Evolutionary conservation across 2,113 vertebrate genomes (phyloP).

Genomic region (Rostratula benghalensis): DNA sequence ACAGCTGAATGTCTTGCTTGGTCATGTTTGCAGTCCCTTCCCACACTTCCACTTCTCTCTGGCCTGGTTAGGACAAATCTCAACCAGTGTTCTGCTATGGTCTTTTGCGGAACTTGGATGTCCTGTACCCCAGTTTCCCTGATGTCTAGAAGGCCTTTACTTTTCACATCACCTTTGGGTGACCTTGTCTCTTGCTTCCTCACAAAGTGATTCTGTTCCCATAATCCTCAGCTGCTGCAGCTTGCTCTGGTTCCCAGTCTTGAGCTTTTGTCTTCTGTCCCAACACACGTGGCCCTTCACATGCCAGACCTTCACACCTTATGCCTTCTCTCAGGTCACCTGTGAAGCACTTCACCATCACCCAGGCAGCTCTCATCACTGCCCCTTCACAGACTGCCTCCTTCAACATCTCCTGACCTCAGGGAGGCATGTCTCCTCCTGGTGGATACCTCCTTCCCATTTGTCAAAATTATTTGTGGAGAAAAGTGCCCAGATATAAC

Average conservation of each 20-base stretch:
- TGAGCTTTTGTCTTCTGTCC: neutral
- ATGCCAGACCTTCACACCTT: neutral
- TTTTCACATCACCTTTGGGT: neutral
- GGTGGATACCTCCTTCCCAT: neutral
- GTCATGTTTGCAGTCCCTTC: neutral
- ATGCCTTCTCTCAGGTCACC: neutral
- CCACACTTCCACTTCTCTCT: neutral
- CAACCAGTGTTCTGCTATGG: neutral
- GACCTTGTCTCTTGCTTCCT: neutral
- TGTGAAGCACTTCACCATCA: neutral
- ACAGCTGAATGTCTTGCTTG: neutral
- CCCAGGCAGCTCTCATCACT: neutral
- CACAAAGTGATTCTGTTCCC: neutral
- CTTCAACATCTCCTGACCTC: neutral
- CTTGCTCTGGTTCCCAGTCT: neutral
- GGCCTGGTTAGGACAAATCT: neutral
- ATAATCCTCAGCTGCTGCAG: neutral
- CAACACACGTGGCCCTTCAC: neutral
- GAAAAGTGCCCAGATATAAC: neutral
- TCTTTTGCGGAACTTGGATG: accelerated
- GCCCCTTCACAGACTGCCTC: neutral
- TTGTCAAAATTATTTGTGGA: neutral
- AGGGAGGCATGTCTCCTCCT: neutral
- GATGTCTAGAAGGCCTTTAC: neutral
- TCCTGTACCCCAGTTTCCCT: neutral